phyloP scores from a whole-genome alignment of 2,113 vertebrate genomes.

The Bubo blakistoni region DNA sequence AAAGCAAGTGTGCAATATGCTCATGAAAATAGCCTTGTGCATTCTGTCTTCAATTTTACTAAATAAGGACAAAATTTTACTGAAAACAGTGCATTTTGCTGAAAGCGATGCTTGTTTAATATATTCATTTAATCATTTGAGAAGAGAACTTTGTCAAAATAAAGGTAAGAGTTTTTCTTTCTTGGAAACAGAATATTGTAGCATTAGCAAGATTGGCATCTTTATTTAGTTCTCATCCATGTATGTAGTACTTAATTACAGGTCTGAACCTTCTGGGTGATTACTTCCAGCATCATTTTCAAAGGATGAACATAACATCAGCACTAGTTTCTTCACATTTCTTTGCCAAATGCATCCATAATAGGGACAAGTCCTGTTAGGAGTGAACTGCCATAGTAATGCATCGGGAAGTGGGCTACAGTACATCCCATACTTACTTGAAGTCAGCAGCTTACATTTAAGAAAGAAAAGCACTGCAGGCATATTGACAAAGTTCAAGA shows the following conservation, averaged over 20 bases:
- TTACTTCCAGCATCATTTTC: background rate
- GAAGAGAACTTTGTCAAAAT: background rate
- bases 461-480: background rate
- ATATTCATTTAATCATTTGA: background rate
- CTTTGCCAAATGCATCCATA: background rate
- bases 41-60: background rate
- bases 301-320: background rate
- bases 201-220: accelerated
- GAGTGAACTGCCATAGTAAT: background rate
- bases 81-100: background rate
- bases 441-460: background rate
- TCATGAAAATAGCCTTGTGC: background rate
- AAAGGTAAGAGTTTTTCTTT: background rate
- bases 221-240: background rate
- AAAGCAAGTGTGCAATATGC: background rate
- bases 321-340: background rate
- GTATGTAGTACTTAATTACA: background rate
- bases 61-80: background rate
- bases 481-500: background rate
- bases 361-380: background rate
- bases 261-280: background rate
- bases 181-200: background rate
- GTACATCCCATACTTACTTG: background rate
- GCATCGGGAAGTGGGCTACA: background rate
- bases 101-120: background rate